Evolutionary conservation across 2,113 vertebrate species (phyloP).

Genomic region (Phyllostomus discolor): DNA sequence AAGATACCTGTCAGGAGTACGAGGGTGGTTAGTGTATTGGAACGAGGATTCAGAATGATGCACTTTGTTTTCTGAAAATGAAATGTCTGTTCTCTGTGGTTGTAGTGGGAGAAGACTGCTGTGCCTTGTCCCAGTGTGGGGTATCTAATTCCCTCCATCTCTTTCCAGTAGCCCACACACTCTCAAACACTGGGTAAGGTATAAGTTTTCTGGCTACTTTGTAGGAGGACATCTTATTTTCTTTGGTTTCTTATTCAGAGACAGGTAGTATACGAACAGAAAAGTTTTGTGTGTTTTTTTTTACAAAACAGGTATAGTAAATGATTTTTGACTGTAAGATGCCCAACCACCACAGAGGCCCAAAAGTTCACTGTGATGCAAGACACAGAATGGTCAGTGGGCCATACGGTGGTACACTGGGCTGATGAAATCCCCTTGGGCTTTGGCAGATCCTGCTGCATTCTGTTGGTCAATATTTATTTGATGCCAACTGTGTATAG

Average conservation of each 20-base stretch:
- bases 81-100: neutral
- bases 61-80: slow-evolving; percentile 9
- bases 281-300: neutral
- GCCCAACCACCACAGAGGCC: neutral
- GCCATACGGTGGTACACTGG: neutral
- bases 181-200: neutral
- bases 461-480: slow-evolving; percentile 30
- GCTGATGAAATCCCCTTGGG: slow-evolving; percentile 30
- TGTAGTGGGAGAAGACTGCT: neutral
- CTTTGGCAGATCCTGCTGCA: slow-evolving; percentile 33
- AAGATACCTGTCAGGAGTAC: neutral
- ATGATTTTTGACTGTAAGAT: slow-evolving; percentile 15
- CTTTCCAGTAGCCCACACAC: neutral
- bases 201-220: neutral
- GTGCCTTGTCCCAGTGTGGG: neutral
- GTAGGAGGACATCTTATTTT: neutral
- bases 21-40: neutral
- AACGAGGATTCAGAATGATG: neutral
- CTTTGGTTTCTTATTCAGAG: neutral
- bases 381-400: neutral
- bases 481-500: neutral
- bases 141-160: neutral
- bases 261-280: neutral
- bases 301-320: neutral
- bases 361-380: neutral